Evolutionary conservation across 2,888 invertebrate species (phyloP).

Genomic region (Bhutanitis thaidina): DNA sequence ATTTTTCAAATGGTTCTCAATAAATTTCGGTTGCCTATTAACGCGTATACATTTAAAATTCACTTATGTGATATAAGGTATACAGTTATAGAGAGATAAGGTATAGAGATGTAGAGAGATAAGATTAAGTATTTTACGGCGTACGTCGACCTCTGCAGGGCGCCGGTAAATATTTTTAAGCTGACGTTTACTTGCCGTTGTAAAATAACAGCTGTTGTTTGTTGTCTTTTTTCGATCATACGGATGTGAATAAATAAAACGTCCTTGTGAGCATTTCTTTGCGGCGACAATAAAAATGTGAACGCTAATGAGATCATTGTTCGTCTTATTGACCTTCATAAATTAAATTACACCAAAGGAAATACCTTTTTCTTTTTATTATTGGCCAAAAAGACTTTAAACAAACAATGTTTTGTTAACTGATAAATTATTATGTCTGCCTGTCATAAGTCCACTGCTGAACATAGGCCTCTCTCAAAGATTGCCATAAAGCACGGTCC

Average conservation of each 20-base stretch:
- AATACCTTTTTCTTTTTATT: too few relatives aligned
- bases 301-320: background rate
- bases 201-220: constrained; percentile 4
- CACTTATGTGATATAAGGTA: background rate
- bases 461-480: too few relatives aligned
- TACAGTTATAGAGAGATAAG: too few relatives aligned
- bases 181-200: constrained; percentile 15
- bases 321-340: too few relatives aligned
- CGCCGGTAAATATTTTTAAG: constrained; percentile 21
- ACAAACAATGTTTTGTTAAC: too few relatives aligned
- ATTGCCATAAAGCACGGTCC: too few relatives aligned
- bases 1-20: too few relatives aligned
- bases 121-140: constrained; percentile 22
- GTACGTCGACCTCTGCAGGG: constrained; percentile 22
- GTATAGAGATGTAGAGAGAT: constrained; percentile 6
- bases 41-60: background rate
- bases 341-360: too few relatives aligned
- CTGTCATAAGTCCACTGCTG: too few relatives aligned
- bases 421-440: too few relatives aligned
- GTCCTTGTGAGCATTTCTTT: constrained; percentile 10
- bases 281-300: constrained; percentile 1
- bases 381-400: too few relatives aligned
- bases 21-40: too few relatives aligned
- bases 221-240: background rate
- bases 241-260: constrained; percentile 10